These are phyloP conservation scores for Agrypnus murinus DNA, from an alignment of 2,888 invertebrate genomes.

Conservation along the genomic window DNA sequence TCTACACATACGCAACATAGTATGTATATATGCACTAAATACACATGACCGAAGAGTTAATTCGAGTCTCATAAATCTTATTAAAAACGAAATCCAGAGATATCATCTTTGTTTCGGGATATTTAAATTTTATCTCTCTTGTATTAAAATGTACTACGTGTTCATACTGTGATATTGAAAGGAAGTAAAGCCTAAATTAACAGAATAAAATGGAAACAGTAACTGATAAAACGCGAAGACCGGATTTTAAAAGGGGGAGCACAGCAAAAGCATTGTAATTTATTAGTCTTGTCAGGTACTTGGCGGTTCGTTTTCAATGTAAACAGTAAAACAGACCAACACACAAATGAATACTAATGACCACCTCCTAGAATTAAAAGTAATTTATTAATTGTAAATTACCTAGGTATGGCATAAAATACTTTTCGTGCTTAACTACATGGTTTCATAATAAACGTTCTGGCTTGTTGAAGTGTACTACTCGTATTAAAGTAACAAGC, in stretches of 20 bases:
- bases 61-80: too few relatives aligned
- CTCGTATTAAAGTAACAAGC: too few relatives aligned
- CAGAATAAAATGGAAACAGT: conserved; percentile 2
- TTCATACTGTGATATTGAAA: not conserved
- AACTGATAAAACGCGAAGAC: conserved; percentile 8
- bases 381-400: conserved; percentile 42
- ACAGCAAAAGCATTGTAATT: not conserved
- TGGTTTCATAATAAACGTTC: too few relatives aligned
- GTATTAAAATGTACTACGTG: too few relatives aligned
- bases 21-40: too few relatives aligned
- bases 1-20: too few relatives aligned
- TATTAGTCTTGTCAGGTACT: conserved; percentile 27
- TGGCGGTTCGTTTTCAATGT: conserved; percentile 39
- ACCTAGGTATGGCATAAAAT: conserved; percentile 24
- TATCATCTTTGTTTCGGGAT: too few relatives aligned
- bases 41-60: too few relatives aligned
- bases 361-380: conserved; percentile 34
- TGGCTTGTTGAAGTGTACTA: too few relatives aligned
- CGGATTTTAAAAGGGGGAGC: not conserved
- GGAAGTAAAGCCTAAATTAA: conserved; percentile 4
- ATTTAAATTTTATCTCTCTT: too few relatives aligned
- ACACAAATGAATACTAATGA: conserved; percentile 32
- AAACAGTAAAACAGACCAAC: conserved; percentile 26
- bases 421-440: too few relatives aligned
- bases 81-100: too few relatives aligned